Evolutionary conservation across 2,888 invertebrate genomes (phyloP).

Genomic region (Aricia artaxerxes): DNA sequence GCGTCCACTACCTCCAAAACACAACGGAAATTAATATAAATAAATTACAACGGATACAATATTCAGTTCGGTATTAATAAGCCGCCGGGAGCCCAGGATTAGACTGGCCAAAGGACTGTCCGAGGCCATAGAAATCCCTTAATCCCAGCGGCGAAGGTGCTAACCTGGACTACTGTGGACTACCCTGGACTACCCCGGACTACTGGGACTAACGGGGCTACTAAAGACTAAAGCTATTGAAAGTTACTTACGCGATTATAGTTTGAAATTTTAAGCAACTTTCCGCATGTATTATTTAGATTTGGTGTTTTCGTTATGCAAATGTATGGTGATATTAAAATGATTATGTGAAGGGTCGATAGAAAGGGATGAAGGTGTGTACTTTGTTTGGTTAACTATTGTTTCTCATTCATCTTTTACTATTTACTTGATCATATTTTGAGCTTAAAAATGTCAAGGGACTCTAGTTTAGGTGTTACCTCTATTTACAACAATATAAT

Average conservation of each 20-base stretch:
- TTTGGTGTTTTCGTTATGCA: constrained; percentile 67
- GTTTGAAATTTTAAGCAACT: constrained; percentile 50
- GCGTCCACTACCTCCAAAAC: background rate
- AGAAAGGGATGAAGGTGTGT: background rate
- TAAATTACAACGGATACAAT: constrained; percentile 19
- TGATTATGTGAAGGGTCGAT: constrained; percentile 1
- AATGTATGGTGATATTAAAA: constrained; percentile 45
- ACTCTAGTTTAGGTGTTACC: too few species aligned
- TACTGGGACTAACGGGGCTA: constrained; percentile 59
- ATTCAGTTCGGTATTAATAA: constrained; percentile 46
- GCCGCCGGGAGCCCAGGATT: constrained; percentile 61
- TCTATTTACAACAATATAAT: too few species aligned
- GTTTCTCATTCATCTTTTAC: background rate
- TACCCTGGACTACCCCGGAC: constrained; percentile 50
- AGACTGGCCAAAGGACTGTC: constrained; percentile 69
- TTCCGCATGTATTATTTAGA: constrained; percentile 46
- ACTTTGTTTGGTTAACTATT: background rate
- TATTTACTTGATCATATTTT: too few species aligned
- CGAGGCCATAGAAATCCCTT: constrained; percentile 38
- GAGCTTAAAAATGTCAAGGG: too few species aligned
- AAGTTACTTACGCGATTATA: constrained; percentile 68
- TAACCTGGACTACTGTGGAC: constrained; percentile 41
- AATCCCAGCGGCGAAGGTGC: constrained; percentile 31
- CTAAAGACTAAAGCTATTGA: constrained; percentile 68
- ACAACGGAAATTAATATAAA: constrained; percentile 23